phyloP scores from a whole-genome alignment of 92 coral and sea anemone genomes.

The Porites evermanni region DNA sequence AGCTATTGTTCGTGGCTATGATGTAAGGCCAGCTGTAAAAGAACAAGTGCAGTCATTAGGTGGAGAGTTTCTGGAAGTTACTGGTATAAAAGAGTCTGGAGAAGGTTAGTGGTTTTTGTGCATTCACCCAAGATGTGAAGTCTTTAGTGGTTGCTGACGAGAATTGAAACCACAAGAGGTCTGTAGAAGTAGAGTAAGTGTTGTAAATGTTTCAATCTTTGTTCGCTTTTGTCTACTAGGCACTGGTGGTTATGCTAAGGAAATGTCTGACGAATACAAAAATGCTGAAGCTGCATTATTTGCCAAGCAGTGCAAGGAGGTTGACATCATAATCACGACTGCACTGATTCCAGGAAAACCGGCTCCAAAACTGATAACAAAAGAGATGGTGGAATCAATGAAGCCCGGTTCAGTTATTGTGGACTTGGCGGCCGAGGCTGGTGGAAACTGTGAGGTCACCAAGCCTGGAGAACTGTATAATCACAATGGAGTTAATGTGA shows the following conservation, averaged over 20 bases:
- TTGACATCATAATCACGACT: slow-evolving; percentile 93
- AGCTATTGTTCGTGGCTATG: slow-evolving; percentile 97
- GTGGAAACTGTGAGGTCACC: slow-evolving; percentile 96
- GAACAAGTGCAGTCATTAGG: slow-evolving; percentile 99
- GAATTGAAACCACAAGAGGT: too few species aligned
- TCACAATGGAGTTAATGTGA: slow-evolving; percentile 97
- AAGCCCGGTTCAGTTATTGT: slow-evolving; percentile 98
- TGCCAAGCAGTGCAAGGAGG: slow-evolving; percentile 98
- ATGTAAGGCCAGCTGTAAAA: slow-evolving; percentile 93
- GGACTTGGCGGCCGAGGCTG: slow-evolving; percentile 96
- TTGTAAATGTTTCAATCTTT: not conserved
- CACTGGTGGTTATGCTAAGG: slow-evolving; percentile 94
- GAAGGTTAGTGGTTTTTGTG: slow-evolving; percentile 70
- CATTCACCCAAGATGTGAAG: too few species aligned
- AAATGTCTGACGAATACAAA: slow-evolving; percentile 86
- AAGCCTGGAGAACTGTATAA: slow-evolving; percentile 93
- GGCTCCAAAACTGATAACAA: slow-evolving; percentile 94
- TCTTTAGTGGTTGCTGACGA: too few species aligned
- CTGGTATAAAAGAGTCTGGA: slow-evolving; percentile 93
- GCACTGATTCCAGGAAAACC: slow-evolving; percentile 98
- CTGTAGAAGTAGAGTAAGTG: too few species aligned
- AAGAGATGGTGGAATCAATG: slow-evolving; percentile 97
- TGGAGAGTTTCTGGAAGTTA: slow-evolving; percentile 96
- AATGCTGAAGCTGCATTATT: slow-evolving; percentile 91
- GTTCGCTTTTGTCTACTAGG: slow-evolving; percentile 49